Conservation (phyloP, 2,888 invertebrate genomes). For the Papilio demoleus region DNA sequence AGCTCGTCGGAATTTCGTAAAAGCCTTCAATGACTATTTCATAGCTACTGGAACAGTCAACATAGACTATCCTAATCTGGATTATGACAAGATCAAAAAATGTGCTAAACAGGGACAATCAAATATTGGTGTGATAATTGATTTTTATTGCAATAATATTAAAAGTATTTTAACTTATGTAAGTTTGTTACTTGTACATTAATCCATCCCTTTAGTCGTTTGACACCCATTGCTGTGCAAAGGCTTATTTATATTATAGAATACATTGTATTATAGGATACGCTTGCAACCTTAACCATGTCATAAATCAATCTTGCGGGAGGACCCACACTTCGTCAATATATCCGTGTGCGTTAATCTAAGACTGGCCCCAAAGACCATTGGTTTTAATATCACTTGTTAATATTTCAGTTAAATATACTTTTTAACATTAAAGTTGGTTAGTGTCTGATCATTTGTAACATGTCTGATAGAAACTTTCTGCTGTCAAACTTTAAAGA, state of each 20-base stretch:
- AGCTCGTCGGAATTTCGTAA: not conserved
- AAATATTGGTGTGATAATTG: constrained; percentile 17
- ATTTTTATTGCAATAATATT: not conserved
- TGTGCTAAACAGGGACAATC: constrained; percentile 7
- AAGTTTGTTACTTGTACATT: too few species aligned
- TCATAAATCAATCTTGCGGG: too few species aligned
- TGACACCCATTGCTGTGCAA: too few species aligned
- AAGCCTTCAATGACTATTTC: not conserved
- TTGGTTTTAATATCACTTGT: too few species aligned
- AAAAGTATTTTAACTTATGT: constrained; percentile 19
- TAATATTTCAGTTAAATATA: too few species aligned
- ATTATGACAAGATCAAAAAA: constrained; percentile 10
- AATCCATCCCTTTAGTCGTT: too few species aligned
- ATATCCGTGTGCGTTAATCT: too few species aligned
- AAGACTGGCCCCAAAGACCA: too few species aligned
- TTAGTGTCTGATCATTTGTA: not conserved
- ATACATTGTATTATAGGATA: too few species aligned
- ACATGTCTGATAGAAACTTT: not conserved
- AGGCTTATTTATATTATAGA: too few species aligned
- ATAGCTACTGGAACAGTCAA: not conserved
- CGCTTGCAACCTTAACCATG: too few species aligned
- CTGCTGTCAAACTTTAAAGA: not conserved
- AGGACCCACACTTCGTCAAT: too few species aligned
- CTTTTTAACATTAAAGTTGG: not conserved
- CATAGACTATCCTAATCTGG: not conserved